Conservation (phyloP, 2,888 invertebrate species). For the Hartigia nigra region DNA sequence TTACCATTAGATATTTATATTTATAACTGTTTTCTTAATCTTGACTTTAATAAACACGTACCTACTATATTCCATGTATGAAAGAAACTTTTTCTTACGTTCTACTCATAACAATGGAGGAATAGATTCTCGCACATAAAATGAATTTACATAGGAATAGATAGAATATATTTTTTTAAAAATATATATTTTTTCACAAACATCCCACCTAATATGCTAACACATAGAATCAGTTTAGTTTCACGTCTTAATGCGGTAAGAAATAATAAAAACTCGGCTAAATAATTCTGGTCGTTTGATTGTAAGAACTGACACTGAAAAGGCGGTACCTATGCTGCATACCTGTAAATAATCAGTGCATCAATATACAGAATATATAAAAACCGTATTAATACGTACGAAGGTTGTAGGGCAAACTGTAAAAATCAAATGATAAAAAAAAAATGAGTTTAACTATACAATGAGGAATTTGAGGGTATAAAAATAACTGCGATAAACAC, state of each 20-base stretch:
- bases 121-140: too few relatives aligned
- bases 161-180: background rate
- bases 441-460: background rate
- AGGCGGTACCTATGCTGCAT: background rate
- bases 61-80: too few relatives aligned
- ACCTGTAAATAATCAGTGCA: background rate
- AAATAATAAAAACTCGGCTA: background rate
- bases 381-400: background rate
- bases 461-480: background rate
- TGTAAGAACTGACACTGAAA: background rate
- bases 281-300: background rate
- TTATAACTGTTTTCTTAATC: too few relatives aligned
- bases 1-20: too few relatives aligned
- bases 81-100: too few relatives aligned
- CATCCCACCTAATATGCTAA: background rate
- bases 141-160: background rate
- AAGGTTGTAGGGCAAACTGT: background rate
- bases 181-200: background rate
- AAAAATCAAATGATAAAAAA: background rate
- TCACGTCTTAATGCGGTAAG: background rate
- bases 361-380: background rate
- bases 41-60: too few relatives aligned
- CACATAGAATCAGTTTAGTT: background rate
- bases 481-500: background rate
- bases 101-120: too few relatives aligned